Evolutionary conservation across 1,140 invertebrate species (phyloP).

Genomic region (Cotesia vestalis): DNA sequence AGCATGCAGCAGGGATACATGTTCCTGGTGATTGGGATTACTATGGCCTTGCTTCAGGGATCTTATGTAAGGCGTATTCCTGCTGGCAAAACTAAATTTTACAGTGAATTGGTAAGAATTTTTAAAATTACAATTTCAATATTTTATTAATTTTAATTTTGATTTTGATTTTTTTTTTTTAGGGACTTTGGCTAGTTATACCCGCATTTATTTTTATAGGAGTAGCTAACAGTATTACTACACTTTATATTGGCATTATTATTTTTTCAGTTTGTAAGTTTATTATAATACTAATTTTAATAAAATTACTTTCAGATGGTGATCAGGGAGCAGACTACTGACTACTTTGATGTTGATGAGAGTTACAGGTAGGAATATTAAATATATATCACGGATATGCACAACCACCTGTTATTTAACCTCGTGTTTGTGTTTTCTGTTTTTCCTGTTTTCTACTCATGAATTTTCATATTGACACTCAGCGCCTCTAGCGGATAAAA

Average conservation of each 20-base stretch:
- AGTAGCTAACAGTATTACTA: conserved; percentile 68
- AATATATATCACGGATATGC: no score
- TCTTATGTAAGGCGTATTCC: conserved; percentile 83
- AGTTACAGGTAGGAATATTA: no score
- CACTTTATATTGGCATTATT: conserved; percentile 83
- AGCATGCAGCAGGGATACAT: conserved; percentile 98
- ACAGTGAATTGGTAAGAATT: conserved; percentile 71
- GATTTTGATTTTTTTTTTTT: conserved; percentile 59
- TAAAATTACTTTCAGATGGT: no score
- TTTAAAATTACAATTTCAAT: conserved; percentile 28
- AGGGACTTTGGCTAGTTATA: conserved; percentile 88
- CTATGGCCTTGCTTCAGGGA: conserved; percentile 95
- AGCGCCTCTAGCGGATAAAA: no score
- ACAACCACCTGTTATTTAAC: no score
- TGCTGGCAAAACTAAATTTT: conserved; percentile 77
- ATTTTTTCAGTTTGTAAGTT: conserved; percentile 91
- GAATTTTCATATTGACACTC: no score
- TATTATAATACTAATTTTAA: background rate
- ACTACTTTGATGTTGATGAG: no score
- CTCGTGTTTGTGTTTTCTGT: no score
- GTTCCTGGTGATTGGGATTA: conserved; percentile 92
- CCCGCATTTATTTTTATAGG: conserved; percentile 90
- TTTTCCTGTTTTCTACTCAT: no score
- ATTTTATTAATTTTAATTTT: conserved; percentile 68
- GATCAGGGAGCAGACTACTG: no score